Evolutionary conservation across 2,888 invertebrate genomes (phyloP), one percentile per base, ranked within the genome.

Genomic region (Synergus itoensis): DNA sequence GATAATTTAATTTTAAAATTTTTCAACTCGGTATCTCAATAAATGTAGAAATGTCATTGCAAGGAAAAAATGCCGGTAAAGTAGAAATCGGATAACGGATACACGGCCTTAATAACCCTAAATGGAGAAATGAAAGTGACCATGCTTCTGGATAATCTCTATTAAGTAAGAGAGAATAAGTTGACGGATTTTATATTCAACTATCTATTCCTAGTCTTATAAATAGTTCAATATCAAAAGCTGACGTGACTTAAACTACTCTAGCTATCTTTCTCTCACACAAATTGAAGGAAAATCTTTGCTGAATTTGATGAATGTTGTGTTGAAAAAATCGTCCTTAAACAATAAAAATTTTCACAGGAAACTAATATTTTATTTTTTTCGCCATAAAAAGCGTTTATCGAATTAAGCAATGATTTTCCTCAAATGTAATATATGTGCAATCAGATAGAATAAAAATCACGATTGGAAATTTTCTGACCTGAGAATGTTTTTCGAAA

Each of bases 211-310:
- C 14, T 69, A 45, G 16, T 67, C 36, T 11, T 65, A 16, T 41
- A 48, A 69, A 69, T 69, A 69, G 69, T 48, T 69, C 45, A 48
- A 69, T 69, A 48, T 48, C 43, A 67, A 73, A 53, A 73, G n/a
- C 48, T 73, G 48, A 48, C 36, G 36, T 73, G 12, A 73, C 36
- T 73, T 53, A 53, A 53, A n/a, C 28, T 73, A 73, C 53, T 73
- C 36, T 73, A 16, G 28, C 53, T 53, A 36, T 48, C 9, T 73
- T 73, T 73, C 36, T 73, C 53, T 73, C 48, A 73, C 36, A 48
- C 2, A 4, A 8, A 28, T 36, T 53, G 7, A 14, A 53, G 48
- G 48, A 73, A 53, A 53, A 73, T 16, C 16, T 16, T 48, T 0
- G 28, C n/a, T 73, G 21, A 73, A 40, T 73, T 73, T 36, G 2